Evolutionary conservation across 2,888 invertebrate species (phyloP).

Genomic region (Danaus chrysippus): DNA sequence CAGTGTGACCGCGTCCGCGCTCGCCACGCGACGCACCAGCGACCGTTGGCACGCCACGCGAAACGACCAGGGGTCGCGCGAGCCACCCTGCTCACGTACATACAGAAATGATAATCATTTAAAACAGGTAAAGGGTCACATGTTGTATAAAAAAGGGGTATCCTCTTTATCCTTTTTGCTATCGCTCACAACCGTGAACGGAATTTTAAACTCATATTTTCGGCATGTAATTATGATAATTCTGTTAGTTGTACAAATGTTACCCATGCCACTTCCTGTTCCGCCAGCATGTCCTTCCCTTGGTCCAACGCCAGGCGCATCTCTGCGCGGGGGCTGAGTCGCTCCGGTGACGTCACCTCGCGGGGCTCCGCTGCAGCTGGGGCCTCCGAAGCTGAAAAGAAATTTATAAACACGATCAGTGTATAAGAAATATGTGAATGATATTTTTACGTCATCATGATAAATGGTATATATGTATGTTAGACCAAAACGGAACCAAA

Average conservation of each 20-base stretch:
- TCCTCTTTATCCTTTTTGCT: no score
- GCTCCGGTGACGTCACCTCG: slow-evolving; percentile 60
- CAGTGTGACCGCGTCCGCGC: slow-evolving; percentile 74
- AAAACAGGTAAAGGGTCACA: no score
- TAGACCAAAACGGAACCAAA: no score
- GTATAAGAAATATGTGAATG: no score
- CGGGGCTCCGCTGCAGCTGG: slow-evolving; percentile 57
- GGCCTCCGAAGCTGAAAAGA: slow-evolving; percentile 58
- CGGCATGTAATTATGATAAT: no score
- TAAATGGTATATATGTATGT: no score
- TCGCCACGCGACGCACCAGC: slow-evolving; percentile 70
- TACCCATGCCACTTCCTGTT: slow-evolving; percentile 72
- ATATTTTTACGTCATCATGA: neutral
- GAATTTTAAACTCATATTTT: no score
- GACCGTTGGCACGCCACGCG: slow-evolving; percentile 74
- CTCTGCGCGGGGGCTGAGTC: slow-evolving; percentile 82
- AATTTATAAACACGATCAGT: neutral
- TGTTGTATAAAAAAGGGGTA: no score
- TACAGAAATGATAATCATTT: no score
- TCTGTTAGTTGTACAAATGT: neutral
- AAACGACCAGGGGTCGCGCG: slow-evolving; percentile 78
- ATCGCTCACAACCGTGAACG: no score
- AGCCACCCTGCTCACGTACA: slow-evolving; percentile 59
- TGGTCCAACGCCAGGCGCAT: slow-evolving; percentile 81
- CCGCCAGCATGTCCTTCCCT: slow-evolving; percentile 75